Conservation (phyloP, 2,113 vertebrate genomes). For the Pelecanoides urinatrix region DNA sequence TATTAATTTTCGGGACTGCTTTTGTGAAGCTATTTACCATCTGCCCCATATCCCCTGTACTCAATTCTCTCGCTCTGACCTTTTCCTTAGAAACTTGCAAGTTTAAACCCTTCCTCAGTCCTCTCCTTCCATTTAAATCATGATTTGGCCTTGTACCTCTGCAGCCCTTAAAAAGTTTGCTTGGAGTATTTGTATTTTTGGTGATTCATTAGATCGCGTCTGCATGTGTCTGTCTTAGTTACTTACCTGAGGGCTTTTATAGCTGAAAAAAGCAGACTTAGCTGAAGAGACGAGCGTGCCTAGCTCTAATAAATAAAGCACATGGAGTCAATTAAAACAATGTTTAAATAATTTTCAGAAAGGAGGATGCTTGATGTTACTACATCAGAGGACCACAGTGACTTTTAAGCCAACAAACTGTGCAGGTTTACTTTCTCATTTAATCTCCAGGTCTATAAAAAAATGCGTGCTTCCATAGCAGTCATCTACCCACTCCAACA, state of each 20-base stretch:
- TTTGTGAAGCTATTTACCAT: constrained; percentile 49
- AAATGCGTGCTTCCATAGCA: constrained; percentile 6
- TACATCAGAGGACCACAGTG: constrained; percentile 39
- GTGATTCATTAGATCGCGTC: neutral
- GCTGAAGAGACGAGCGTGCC: constrained; percentile 10
- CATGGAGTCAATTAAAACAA: constrained; percentile 58
- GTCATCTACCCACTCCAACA: constrained; percentile 25
- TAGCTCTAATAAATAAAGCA: constrained; percentile 43
- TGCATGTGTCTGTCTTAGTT: constrained; percentile 13
- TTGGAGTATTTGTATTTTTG: neutral
- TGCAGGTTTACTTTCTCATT: constrained; percentile 47
- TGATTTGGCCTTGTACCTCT: neutral
- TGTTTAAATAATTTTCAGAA: constrained; percentile 52
- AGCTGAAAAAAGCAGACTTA: constrained; percentile 11
- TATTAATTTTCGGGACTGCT: constrained; percentile 33
- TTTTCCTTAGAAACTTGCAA: constrained; percentile 6
- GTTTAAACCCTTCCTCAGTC: neutral
- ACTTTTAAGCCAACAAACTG: constrained; percentile 18
- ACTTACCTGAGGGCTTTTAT: constrained; percentile 36
- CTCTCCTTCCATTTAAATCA: neutral
- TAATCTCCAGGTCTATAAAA: constrained; percentile 26
- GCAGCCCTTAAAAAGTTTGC: neutral
- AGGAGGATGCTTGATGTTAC: constrained; percentile 42
- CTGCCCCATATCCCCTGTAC: neutral
- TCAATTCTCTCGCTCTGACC: neutral